phyloP scores from a whole-genome alignment of 2,113 vertebrate species.

The Pseudonaja textilis region DNA sequence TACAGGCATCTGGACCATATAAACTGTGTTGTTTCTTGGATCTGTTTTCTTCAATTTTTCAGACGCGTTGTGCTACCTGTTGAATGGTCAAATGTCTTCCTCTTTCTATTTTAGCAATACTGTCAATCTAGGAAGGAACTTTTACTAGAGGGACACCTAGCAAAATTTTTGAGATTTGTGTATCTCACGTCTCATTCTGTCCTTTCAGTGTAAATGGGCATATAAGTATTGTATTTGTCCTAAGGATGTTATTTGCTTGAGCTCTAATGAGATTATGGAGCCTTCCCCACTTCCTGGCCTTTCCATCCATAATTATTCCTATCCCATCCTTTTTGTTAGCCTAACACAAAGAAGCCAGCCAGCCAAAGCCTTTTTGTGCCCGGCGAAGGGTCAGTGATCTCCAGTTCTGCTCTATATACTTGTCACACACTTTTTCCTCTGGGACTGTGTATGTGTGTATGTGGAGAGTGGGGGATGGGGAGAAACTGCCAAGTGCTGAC shows the following conservation, averaged over 20 bases:
- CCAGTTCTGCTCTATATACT: conserved; percentile 14
- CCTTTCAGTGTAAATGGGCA: neutral
- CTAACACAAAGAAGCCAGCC: conserved; percentile 12
- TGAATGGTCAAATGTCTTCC: neutral
- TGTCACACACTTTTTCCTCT: neutral
- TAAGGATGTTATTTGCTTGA: neutral
- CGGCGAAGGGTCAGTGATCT: neutral
- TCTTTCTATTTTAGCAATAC: neutral
- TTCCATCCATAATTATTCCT: neutral
- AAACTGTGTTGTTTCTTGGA: neutral
- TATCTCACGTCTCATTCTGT: neutral
- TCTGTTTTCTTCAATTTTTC: neutral
- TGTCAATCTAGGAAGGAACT: neutral
- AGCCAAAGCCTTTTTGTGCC: conserved; percentile 18
- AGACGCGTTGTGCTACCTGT: neutral
- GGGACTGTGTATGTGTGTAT: neutral
- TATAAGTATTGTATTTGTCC: neutral
- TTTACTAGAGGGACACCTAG: neutral
- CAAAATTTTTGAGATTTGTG: neutral
- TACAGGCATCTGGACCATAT: neutral
- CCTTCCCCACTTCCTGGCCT: neutral
- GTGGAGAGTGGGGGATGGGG: neutral
- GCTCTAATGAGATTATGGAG: conserved; percentile 4
- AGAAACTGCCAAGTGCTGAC: neutral
- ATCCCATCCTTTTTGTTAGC: conserved; percentile 13